A percentile compares a stretch with the other conserved stretches of the same genome.
Conservation (phyloP, 2,113 vertebrate species). For the Amphiprion ocellaris region DNA sequence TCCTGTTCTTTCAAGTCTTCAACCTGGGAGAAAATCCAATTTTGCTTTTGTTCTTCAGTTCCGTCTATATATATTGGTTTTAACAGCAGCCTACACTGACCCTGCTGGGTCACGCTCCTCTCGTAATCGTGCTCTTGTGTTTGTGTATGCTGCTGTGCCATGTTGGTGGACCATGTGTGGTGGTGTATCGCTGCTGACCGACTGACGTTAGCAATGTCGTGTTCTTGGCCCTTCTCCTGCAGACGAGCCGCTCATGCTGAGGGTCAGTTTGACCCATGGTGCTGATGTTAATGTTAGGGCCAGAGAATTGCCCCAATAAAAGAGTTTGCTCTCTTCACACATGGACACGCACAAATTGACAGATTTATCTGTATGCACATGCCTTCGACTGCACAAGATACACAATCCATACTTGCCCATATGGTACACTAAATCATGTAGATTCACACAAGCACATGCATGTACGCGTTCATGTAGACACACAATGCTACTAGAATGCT, state of each 20-base stretch:
- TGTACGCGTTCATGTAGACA: constrained; percentile 36
- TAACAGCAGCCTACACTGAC: constrained; percentile 7
- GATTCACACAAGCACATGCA: constrained; percentile 30
- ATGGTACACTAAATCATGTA: constrained; percentile 29
- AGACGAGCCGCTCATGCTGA: constrained; percentile 52
- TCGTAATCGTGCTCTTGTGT: constrained; percentile 8
- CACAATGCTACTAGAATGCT: constrained; percentile 55
- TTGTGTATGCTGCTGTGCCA: constrained; percentile 41
- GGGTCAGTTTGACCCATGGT: constrained; percentile 68
- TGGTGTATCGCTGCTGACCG: constrained; percentile 39
- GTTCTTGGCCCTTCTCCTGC: constrained; percentile 57
- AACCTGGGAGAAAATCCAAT: not conserved
- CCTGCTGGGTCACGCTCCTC: constrained; percentile 16
- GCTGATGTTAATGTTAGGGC: constrained; percentile 8
- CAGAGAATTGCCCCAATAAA: constrained; percentile 4
- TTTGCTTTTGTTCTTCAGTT: constrained; percentile 6
- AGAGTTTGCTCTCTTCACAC: constrained; percentile 22
- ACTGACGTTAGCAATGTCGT: constrained; percentile 60
- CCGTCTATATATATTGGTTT: not conserved
- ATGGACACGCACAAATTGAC: not conserved
- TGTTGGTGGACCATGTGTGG: constrained; percentile 46
- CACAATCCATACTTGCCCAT: constrained; percentile 43
- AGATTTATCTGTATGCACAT: not conserved
- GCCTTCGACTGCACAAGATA: constrained; percentile 2
- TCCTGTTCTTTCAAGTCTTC: not conserved